Base-by-base conservation (phyloP, 2,797 vertebrate species). In the Bufotes viridis region DNA sequence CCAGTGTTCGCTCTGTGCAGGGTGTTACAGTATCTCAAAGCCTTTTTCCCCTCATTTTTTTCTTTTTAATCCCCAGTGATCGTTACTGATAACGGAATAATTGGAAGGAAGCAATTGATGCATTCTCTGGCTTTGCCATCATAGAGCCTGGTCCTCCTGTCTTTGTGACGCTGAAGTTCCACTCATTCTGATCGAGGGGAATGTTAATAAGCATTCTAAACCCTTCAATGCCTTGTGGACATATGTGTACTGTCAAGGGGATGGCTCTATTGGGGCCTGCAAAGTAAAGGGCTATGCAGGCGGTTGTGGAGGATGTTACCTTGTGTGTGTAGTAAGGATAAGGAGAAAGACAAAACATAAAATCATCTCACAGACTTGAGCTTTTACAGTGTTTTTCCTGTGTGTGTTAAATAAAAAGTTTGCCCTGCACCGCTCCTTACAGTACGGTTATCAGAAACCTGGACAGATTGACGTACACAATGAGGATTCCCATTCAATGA, bases 1-100 rank as follows among this genome's bases (percentile, higher is more conserved):
- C 94, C 87, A 91, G 92, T 88, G 61, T 88, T 93, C 91, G 87
- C 93, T 94, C 92, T 88, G 90, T 91, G 92, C 93, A 90, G 92
- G 91, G 92, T 90, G 82, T 92, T 92, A 87, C 84, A 93, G 92
- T 91, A 92, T 92, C 93, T 94, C 92, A 87, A 79, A 90, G 92
- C 92, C 91, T 93, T 90, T 74, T 60, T 29, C 51, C 76, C 92
- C 91, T 93, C 90, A 85, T 74, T 60, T 29, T 65, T 81, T 79
- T 76, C 55, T 91, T 91, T 92, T 91, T 90, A 93, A 92, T 92
- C 93, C 93, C 93, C 90, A 86, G 90, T 91, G 92, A 91, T 93
- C 92, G 90, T 94, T 94, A 91, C 93, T 92, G 94, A 92, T 93
- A 94, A 93, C 91, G 92, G 92, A 93, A 93, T 92, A 94, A 94